Evolutionary conservation across 2,797 vertebrate genomes (phyloP).

Genomic region (Ceryle rudis): DNA sequence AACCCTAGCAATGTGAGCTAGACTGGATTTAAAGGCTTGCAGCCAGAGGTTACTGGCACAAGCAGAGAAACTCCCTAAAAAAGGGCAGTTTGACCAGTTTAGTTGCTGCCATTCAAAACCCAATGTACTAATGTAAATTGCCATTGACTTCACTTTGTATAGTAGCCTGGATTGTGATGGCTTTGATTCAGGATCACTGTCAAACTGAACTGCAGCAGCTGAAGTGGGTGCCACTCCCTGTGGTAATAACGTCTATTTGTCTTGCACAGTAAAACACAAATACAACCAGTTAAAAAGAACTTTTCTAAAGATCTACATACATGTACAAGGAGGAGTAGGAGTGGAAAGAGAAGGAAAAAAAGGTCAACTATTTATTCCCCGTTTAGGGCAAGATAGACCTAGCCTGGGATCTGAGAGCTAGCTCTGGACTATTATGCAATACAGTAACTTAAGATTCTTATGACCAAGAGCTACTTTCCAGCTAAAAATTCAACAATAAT

Average conservation of each 20-base stretch:
- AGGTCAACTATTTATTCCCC: background rate
- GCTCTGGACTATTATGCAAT: background rate
- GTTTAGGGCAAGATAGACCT: background rate
- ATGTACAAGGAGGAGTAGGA: accelerated
- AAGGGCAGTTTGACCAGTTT: background rate
- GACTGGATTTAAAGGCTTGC: background rate
- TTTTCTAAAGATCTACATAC: background rate
- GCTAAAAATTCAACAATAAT: background rate
- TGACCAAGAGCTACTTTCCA: background rate
- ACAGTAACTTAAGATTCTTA: background rate
- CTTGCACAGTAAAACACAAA: background rate
- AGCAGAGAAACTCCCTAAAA: background rate
- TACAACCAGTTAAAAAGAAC: background rate
- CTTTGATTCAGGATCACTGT: background rate
- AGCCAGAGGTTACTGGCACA: background rate
- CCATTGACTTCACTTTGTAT: background rate
- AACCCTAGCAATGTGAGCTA: background rate
- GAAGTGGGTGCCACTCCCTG: background rate
- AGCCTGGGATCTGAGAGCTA: background rate
- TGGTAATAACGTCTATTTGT: background rate
- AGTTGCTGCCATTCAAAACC: background rate
- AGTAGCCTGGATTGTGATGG: background rate
- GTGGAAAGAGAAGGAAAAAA: background rate
- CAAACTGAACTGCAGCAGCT: background rate
- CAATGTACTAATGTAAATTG: background rate